These are phyloP conservation scores for Terrapene triunguis DNA, from an alignment of 2,113 vertebrate species.

Conservation along the genomic window DNA sequence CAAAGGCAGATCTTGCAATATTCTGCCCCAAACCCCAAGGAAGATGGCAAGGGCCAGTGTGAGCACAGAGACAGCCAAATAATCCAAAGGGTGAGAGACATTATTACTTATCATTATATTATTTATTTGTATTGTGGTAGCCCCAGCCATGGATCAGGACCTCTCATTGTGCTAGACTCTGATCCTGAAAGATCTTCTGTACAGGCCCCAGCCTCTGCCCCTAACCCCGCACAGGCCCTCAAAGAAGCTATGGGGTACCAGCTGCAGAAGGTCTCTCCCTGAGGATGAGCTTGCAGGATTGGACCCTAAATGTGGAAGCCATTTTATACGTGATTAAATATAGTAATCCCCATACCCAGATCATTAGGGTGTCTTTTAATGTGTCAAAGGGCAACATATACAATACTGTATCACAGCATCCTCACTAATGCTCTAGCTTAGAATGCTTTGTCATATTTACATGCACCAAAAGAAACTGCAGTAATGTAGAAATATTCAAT, in stretches of 20 bases:
- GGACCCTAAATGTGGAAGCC: constrained; percentile 53
- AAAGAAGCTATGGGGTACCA: background rate
- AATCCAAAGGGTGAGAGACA: background rate
- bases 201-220: background rate
- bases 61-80: background rate
- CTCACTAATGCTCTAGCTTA: background rate
- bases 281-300: background rate
- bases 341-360: constrained; percentile 55
- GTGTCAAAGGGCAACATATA: background rate
- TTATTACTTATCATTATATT: background rate
- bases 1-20: background rate
- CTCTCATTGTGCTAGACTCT: background rate
- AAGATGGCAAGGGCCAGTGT: background rate
- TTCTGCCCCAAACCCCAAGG: background rate
- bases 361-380: constrained; percentile 10
- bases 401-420: background rate
- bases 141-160: background rate
- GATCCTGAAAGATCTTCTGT: background rate
- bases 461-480: constrained; percentile 5
- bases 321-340: constrained; percentile 61
- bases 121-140: background rate
- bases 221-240: constrained; percentile 28
- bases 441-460: constrained; percentile 18
- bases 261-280: background rate
- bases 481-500: constrained; percentile 39